Percentiles rank a stretch among this genome's conserved stretches.
phyloP scores from a whole-genome alignment of 2,888 invertebrate species.

The Tipula lateralis region DNA sequence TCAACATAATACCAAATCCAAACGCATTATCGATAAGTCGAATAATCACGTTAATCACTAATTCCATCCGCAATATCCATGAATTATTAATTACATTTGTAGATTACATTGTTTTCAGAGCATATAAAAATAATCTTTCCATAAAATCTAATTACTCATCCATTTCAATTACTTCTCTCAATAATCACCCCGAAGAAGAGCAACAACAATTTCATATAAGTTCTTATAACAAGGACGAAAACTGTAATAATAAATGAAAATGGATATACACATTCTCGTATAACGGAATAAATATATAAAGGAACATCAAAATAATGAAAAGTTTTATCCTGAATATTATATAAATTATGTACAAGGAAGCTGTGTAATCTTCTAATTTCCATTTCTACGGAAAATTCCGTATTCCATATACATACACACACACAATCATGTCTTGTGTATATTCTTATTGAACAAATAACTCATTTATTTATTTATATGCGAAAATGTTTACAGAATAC shows the following conservation, averaged over 20 bases:
- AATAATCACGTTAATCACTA: not conserved
- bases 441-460: not conserved
- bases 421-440: not conserved
- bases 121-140: not conserved
- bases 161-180: not conserved
- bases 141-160: not conserved
- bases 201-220: not conserved
- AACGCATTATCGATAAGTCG: no score
- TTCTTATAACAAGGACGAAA: not conserved
- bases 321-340: not conserved
- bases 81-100: not conserved
- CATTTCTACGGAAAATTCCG: not conserved
- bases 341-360: not conserved
- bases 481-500: slow-evolving; percentile 19
- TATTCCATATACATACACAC: not conserved
- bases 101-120: not conserved
- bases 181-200: not conserved
- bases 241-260: not conserved
- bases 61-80: not conserved
- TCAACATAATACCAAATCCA: no score
- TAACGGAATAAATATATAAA: not conserved
- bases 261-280: not conserved
- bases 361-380: slow-evolving; percentile 7
- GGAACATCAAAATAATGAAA: not conserved
- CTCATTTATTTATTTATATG: slow-evolving; percentile 1